These are phyloP conservation scores for Leistus spinibarbis DNA, from an alignment of 2,888 invertebrate species.

Conservation along the genomic window DNA sequence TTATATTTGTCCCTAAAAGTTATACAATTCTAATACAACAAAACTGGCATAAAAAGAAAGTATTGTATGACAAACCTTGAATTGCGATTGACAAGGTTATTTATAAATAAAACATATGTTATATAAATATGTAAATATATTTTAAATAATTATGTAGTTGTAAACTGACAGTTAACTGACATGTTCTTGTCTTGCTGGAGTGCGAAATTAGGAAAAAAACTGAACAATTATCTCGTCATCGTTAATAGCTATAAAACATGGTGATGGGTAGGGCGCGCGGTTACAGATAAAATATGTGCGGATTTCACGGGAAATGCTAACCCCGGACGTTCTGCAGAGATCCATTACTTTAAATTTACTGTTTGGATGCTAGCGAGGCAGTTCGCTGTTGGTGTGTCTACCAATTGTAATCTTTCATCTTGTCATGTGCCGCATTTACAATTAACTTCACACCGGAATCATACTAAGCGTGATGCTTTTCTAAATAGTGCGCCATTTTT, in stretches of 20 bases:
- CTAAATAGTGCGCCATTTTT: background rate
- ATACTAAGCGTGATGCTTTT: background rate
- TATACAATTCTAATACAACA: too few relatives aligned
- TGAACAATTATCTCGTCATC: background rate
- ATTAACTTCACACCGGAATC: background rate
- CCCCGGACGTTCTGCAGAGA: background rate
- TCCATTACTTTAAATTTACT: background rate
- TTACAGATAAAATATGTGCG: slow-evolving; percentile 8
- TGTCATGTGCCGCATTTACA: background rate
- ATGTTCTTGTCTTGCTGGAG: background rate
- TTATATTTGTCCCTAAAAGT: too few relatives aligned
- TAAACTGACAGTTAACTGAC: background rate
- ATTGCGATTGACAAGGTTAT: background rate
- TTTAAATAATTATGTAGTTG: background rate
- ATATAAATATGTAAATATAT: background rate
- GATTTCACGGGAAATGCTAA: background rate
- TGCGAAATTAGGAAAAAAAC: background rate
- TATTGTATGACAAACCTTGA: background rate
- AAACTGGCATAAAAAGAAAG: too few relatives aligned
- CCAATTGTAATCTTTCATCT: background rate
- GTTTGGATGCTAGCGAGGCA: background rate
- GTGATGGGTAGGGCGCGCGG: background rate
- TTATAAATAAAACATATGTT: background rate
- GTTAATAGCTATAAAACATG: background rate
- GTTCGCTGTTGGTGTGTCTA: background rate